Evolutionary conservation across 2,888 invertebrate genomes (phyloP), one percentile per base, ranked within the genome.

Genomic region (Lepetodrilus schrolli): DNA sequence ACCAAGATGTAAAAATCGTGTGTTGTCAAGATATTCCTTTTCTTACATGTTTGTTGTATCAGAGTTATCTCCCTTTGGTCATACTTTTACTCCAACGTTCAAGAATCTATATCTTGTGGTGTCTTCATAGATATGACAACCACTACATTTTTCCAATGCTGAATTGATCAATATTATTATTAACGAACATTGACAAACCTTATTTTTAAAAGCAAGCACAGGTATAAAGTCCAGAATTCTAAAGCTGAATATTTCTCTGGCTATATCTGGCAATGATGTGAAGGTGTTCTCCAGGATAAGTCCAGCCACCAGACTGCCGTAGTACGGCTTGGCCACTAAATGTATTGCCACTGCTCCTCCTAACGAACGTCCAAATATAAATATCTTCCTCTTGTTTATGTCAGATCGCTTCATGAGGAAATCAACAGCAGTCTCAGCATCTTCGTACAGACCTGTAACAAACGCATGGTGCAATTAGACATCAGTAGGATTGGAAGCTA

Each of bases 341-440:
- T 97, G 95, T 80, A 97, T 95, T 0, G 96, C 97, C 71, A 98
- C 95, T 17, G 97, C 97, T 47, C 97, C 98, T 82, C 98, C 97
- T 93, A 96, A 91, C 69, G 96, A 97, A 34, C 89, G 86, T 23
- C 98, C 98, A 92, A 97, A 97, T 7, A 98, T 91, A 82, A 97
- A 93, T 79, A 98, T 94, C 92, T 95, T 95, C 50, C 93, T 93
- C 74, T 93, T 93, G 91, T 97, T 95, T 81, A 98, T 93, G 91
- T 97, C 97, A 82, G 93, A 93, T 77, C 97, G 93, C 70, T 94
- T 93, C 86, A 93, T 92, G 30, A 97, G 92, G 92, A 95, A 97
- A 86, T 97, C 95, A 80, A 98, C 92, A 20, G 95, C 96, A 69
- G 96, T 94, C 88, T 94, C 94, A 1, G 96, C 96, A 92, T 98